These are phyloP conservation scores for Drosophila virilis DNA, from an alignment of 1,140 invertebrate species.

Conservation along the genomic window DNA sequence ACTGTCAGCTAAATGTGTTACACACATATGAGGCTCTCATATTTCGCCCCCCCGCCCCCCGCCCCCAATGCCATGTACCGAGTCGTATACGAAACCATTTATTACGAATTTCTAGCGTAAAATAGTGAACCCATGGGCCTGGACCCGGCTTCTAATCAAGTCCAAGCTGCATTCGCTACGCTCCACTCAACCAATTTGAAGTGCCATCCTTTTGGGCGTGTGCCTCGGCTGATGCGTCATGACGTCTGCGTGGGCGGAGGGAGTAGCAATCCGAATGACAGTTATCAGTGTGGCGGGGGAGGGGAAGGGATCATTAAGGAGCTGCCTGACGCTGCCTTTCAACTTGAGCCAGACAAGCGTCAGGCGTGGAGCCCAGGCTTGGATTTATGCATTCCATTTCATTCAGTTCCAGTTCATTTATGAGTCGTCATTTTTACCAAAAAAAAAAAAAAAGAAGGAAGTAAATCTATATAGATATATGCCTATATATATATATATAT, in stretches of 20 bases:
- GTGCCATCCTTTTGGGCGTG: slow-evolving; percentile 41
- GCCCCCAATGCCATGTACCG: no score
- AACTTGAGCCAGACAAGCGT: slow-evolving; percentile 37
- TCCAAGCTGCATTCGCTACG: background rate
- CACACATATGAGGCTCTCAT: no score
- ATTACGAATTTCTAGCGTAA: no score
- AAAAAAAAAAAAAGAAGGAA: slow-evolving; percentile 24
- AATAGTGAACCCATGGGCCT: no score
- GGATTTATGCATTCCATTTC: slow-evolving; percentile 48
- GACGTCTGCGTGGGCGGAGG: slow-evolving; percentile 58
- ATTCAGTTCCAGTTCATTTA: slow-evolving; percentile 70
- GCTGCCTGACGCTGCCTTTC: slow-evolving; percentile 51
- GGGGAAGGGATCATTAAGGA: slow-evolving; percentile 63
- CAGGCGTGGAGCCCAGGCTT: slow-evolving; percentile 6
- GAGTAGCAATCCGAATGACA: slow-evolving; percentile 22
- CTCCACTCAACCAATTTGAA: slow-evolving; percentile 55
- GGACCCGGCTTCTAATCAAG: background rate
- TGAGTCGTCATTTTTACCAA: slow-evolving; percentile 70
- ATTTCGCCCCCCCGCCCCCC: no score
- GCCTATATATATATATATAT: background rate
- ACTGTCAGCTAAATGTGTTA: no score
- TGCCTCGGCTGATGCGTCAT: slow-evolving; percentile 63
- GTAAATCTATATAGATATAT: slow-evolving; percentile 11
- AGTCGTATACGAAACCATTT: no score
- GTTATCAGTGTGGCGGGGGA: slow-evolving; percentile 35